Evolutionary conservation across 1,140 invertebrate genomes (phyloP).

Genomic region (Papilio machaon): DNA sequence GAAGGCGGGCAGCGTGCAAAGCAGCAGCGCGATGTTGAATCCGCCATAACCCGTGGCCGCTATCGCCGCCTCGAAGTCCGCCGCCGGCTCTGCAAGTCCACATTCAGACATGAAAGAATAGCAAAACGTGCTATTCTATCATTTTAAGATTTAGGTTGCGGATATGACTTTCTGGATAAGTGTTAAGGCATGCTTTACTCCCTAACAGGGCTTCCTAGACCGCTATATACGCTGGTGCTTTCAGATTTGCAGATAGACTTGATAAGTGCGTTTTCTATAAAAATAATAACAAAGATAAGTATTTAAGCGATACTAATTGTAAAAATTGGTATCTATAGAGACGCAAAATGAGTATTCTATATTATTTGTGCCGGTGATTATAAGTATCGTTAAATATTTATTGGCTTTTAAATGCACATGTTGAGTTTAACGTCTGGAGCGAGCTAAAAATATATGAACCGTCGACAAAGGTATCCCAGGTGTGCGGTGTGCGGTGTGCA

Average conservation of each 20-base stretch:
- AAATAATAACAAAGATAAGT: neutral
- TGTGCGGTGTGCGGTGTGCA: neutral
- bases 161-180: too few relatives aligned
- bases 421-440: neutral
- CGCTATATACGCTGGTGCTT: too few relatives aligned
- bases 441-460: neutral
- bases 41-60: conserved; percentile 84
- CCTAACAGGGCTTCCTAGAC: too few relatives aligned
- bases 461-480: neutral
- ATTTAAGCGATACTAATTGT: too few relatives aligned
- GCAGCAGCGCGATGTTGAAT: conserved; percentile 85
- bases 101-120: neutral
- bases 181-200: too few relatives aligned
- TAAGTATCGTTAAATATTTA: conserved; percentile 15
- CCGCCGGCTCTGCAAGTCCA: conserved; percentile 56
- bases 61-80: conserved; percentile 85
- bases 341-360: neutral
- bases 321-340: neutral
- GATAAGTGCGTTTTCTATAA: too few relatives aligned
- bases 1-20: conserved; percentile 84
- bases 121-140: too few relatives aligned
- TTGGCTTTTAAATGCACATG: conserved; percentile 11
- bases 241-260: too few relatives aligned
- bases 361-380: conserved; percentile 4
- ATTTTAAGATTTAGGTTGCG: too few relatives aligned